Percentiles rank a stretch among this genome's conserved stretches.
Evolutionary conservation across 2,113 vertebrate species (phyloP).

Genomic region (Spermophilus dauricus): DNA sequence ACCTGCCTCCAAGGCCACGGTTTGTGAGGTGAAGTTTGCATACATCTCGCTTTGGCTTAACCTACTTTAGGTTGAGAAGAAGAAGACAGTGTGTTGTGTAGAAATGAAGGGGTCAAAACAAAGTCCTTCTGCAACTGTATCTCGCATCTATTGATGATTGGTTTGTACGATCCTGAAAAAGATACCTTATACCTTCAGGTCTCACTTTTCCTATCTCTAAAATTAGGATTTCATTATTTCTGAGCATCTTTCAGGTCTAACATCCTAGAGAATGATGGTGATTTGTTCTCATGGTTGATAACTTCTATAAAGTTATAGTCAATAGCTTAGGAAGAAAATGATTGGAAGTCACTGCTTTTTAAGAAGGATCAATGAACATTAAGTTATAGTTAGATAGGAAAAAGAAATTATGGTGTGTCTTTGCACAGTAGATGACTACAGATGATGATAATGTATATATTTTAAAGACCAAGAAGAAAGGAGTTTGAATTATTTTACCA

Average conservation of each 20-base stretch:
- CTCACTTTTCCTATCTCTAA: not conserved
- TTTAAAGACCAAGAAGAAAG: not conserved
- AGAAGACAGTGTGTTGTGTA: not conserved
- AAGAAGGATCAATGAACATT: not conserved
- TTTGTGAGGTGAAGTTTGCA: not conserved
- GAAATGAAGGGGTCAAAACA: not conserved
- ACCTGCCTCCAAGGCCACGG: not conserved
- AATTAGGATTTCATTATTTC: conserved; percentile 41
- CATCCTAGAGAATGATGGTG: not conserved
- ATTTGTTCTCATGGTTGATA: not conserved
- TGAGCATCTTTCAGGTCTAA: not conserved
- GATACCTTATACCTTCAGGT: not conserved
- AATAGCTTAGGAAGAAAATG: not conserved
- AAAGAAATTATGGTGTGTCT: not conserved
- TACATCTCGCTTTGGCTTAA: not conserved
- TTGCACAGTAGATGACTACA: not conserved
- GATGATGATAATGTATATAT: not conserved
- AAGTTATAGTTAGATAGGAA: not conserved
- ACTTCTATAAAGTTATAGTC: not conserved
- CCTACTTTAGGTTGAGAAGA: not conserved
- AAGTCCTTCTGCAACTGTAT: not conserved
- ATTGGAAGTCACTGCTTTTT: not conserved
- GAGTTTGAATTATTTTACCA: not conserved
- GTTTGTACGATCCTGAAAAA: not conserved
- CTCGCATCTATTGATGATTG: not conserved